Base-by-base conservation (phyloP, 2,797 vertebrate species). In the Pseudocheirus occidentalis region DNA sequence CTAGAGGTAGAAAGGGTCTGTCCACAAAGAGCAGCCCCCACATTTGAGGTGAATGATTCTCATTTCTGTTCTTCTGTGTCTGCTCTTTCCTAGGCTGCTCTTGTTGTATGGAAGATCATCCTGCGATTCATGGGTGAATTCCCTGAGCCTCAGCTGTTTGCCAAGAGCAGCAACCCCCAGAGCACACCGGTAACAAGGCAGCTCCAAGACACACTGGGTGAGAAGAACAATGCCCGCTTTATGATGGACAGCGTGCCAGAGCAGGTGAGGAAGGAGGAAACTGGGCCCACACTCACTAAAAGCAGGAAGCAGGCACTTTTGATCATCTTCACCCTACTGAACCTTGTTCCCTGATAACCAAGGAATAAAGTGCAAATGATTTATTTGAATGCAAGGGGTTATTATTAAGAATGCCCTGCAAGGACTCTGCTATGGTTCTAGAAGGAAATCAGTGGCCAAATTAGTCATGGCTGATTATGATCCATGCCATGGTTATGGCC, bases 41-140 rank as follows among this genome's bases (percentile, higher is more conserved):
- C 18, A 81, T 81, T 21, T 9, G 46, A 87, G 10, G 3, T 87
- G 73, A 87, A 28, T 87, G 9, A 46, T 87, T 87, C 40, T 87
- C 24, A 1, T 50, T 46, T 50, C 1, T 1, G 54, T 50, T 4
- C 18, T 31, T 91, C 54, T 28, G 40, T 89, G 54, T 97, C 96
- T 98, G 31, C 0, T 96, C 46, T 29, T 12, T 89, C 66, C 66
- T 97, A 99, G 99, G 99, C 99, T 7, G 99, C 99, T 0, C 96
- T 99, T 59, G 99, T 98, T 0, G 98, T 99, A 91, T 99, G 99
- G 99, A 99, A 98, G 98, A 98, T 99, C 97, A 99, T 99, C 98
- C 98, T 99, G 98, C 99, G 99, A 97, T 99, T 99, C 98, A 99
- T 99, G 99, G 99, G 99, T 18, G 99, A 99, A 95, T 98, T 99